phyloP scores from a whole-genome alignment of 2,113 vertebrate species.

The Trichomycterus rosablanca region DNA sequence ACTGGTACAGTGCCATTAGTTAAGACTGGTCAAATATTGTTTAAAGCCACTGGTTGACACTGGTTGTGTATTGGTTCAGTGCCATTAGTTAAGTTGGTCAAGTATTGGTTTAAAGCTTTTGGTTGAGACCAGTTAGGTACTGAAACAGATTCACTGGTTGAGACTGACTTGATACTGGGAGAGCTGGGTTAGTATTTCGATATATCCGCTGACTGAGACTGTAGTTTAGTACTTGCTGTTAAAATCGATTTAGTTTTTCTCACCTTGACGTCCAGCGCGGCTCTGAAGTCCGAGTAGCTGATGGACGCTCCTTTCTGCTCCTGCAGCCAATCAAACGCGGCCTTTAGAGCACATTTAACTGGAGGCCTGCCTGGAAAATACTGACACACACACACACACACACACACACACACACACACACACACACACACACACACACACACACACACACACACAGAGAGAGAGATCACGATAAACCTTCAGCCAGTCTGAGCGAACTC shows the following conservation, averaged over 20 bases:
- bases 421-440: neutral
- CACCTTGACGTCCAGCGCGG: constrained; percentile 75
- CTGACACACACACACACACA: constrained; percentile 52
- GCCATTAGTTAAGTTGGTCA: neutral
- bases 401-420: neutral
- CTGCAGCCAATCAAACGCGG: constrained; percentile 67
- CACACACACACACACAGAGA: constrained; percentile 15
- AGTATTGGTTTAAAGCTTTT: no score
- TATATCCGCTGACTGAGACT: no score
- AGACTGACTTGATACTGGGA: no score
- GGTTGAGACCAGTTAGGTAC: neutral
- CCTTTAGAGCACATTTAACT: constrained; percentile 73
- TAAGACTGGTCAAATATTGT: neutral
- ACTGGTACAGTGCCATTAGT: no score
- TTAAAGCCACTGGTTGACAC: neutral
- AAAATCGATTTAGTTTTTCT: no score
- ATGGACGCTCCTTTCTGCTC: constrained; percentile 59
- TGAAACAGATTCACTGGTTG: no score
- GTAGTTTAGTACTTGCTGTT: no score
- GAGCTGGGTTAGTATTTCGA: no score
- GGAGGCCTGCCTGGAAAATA: constrained; percentile 79
- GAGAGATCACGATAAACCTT: neutral
- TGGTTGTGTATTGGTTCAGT: neutral
- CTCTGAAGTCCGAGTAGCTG: constrained; percentile 62
- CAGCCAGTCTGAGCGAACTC: no score